A percentile compares a stretch with the other conserved stretches of the same genome.
These are phyloP conservation scores for Eretmochelys imbricata DNA, from an alignment of 2,113 vertebrate species.

Conservation along the genomic window DNA sequence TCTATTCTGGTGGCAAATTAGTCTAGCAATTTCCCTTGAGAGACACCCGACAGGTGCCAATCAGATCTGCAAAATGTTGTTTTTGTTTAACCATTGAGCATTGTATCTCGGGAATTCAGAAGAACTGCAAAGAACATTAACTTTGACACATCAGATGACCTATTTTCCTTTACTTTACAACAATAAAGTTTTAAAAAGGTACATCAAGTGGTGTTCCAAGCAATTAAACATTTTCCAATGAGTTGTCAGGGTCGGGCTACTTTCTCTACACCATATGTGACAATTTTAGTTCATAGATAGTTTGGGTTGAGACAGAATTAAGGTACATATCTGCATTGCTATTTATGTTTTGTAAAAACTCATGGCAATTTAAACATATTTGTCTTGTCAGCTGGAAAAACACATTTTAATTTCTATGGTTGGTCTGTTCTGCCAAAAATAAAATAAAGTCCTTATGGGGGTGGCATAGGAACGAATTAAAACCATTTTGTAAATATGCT, in stretches of 20 bases:
- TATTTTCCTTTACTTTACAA: background rate
- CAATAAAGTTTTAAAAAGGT: background rate
- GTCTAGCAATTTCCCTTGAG: slow-evolving; percentile 12
- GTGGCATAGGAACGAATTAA: fast-evolving
- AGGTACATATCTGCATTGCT: too few species aligned
- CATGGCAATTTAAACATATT: background rate
- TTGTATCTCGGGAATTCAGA: background rate
- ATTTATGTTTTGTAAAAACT: background rate
- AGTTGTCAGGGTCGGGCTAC: background rate
- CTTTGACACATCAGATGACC: background rate
- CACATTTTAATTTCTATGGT: background rate
- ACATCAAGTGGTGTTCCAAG: background rate
- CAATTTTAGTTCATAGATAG: background rate
- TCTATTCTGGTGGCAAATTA: slow-evolving; percentile 30
- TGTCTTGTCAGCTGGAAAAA: background rate
- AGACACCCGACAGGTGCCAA: slow-evolving; percentile 54
- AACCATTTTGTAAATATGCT: background rate
- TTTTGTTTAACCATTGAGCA: slow-evolving; percentile 39
- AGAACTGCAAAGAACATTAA: background rate
- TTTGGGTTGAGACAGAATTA: background rate
- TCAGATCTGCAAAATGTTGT: slow-evolving; percentile 29
- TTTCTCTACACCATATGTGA: background rate
- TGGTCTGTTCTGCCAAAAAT: background rate
- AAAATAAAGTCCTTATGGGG: background rate
- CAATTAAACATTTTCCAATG: background rate